Evolutionary conservation across 2,888 invertebrate genomes (phyloP).

Genomic region (Diarsia rubi): DNA sequence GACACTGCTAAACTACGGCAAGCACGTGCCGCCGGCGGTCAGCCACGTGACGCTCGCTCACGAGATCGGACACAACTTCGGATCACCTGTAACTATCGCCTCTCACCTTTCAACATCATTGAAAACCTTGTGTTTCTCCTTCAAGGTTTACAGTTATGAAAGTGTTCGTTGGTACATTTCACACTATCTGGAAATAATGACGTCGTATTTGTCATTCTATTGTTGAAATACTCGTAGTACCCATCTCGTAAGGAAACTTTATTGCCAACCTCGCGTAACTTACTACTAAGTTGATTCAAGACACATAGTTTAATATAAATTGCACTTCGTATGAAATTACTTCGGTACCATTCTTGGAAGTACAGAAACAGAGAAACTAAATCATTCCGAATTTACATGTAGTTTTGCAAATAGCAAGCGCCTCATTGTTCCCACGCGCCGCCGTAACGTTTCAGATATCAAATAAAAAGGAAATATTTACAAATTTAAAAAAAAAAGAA

Average conservation of each 20-base stretch:
- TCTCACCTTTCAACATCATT: slow-evolving; percentile 34
- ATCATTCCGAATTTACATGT: slow-evolving; percentile 21
- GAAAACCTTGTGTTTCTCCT: slow-evolving; percentile 29
- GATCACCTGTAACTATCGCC: slow-evolving; percentile 94
- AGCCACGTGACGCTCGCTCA: slow-evolving; percentile 99
- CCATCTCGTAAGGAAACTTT: slow-evolving; percentile 3
- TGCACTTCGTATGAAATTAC: slow-evolving; percentile 17
- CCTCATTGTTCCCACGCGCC: not conserved
- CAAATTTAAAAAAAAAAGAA: not conserved
- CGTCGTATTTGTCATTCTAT: slow-evolving; percentile 12
- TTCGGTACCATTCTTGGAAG: not conserved
- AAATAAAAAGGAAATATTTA: not conserved
- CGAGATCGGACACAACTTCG: slow-evolving; percentile 99
- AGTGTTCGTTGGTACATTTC: slow-evolving; percentile 6
- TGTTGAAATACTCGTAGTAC: not conserved
- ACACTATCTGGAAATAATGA: not conserved
- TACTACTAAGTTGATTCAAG: slow-evolving; percentile 31
- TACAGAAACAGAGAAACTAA: slow-evolving; percentile 9
- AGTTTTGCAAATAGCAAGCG: slow-evolving; percentile 26
- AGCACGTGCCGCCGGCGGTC: slow-evolving; percentile 99
- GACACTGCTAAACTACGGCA: slow-evolving; percentile 99
- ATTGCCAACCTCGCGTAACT: slow-evolving; percentile 13
- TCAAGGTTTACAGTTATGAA: slow-evolving; percentile 18
- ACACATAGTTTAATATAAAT: slow-evolving; percentile 38
- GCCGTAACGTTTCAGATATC: too few species aligned